These are phyloP conservation scores for Harpalus rufipes DNA, from an alignment of 2,888 invertebrate species.

Conservation along the genomic window DNA sequence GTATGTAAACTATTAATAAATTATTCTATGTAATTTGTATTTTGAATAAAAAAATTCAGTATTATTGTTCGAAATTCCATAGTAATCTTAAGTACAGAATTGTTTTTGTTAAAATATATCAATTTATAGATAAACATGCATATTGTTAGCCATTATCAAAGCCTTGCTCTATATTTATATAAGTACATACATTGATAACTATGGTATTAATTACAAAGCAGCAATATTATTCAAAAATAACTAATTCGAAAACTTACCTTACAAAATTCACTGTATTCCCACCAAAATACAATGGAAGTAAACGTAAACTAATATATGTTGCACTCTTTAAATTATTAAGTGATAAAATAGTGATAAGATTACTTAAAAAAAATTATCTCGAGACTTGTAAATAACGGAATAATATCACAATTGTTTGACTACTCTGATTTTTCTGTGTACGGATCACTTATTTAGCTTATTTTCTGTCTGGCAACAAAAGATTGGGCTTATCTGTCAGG, in stretches of 20 bases:
- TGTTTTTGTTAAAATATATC: too few species aligned
- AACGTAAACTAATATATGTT: constrained; percentile 7
- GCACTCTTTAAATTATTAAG: neutral
- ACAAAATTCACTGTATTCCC: neutral
- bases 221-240: neutral
- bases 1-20: too few species aligned
- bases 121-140: too few species aligned
- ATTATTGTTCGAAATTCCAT: too few species aligned
- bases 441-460: neutral
- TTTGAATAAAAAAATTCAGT: too few species aligned
- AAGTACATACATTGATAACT: too few species aligned
- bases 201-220: too few species aligned
- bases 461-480: neutral
- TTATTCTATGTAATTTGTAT: too few species aligned
- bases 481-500: too few species aligned
- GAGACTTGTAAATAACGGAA: constrained; percentile 11
- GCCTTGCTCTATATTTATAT: too few species aligned
- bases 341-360: constrained; percentile 27
- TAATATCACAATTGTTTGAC: constrained; percentile 22
- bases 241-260: neutral
- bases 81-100: too few species aligned
- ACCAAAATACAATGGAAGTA: constrained; percentile 6
- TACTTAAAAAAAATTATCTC: constrained; percentile 28
- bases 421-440: constrained; percentile 12
- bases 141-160: too few species aligned